Conservation (phyloP, 2,113 vertebrate species). For the Macaca fascicularis region T2T-MFA8v1.1 NC_088384.1:25711001-25711500, state of each 20-base stretch:
- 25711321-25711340: too few species aligned
- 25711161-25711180: background rate
- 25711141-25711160: background rate
- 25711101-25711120: rapidly evolving
- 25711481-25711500: too few species aligned
- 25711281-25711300: background rate
- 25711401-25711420: background rate
- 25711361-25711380: background rate
- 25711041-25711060: background rate
- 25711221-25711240: background rate
- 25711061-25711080: background rate
- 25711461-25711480: rapidly evolving
- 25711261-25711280: background rate
- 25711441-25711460: background rate
- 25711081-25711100: background rate
- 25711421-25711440: background rate
- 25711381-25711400: background rate
- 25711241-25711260: background rate
- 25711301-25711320: background rate
- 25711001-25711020: background rate
- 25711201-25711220: background rate
- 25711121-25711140: background rate
- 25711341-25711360: background rate
- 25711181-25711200: background rate
- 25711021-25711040: background rate